Evolutionary conservation across 2,888 invertebrate genomes (phyloP).

Genomic region (Cenopis cana): DNA sequence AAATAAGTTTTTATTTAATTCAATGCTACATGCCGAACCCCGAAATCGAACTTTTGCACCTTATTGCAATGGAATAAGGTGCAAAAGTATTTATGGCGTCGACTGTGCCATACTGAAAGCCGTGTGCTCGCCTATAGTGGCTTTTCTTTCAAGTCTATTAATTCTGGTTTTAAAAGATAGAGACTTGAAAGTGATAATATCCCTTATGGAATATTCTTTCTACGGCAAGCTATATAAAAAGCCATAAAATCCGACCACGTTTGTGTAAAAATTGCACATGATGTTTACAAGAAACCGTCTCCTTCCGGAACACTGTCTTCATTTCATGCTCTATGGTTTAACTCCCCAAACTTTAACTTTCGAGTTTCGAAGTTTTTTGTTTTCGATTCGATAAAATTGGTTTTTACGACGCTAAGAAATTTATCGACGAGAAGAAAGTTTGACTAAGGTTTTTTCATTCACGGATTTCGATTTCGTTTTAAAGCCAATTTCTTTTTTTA

Average conservation of each 20-base stretch:
- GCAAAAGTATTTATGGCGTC: too few species aligned
- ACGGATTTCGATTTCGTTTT: constrained; percentile 33
- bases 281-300: background rate
- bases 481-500: constrained; percentile 29
- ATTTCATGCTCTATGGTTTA: constrained; percentile 32
- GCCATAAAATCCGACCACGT: background rate
- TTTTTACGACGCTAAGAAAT: constrained; percentile 32
- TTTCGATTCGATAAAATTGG: constrained; percentile 34
- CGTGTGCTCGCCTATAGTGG: too few species aligned
- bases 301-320: constrained; percentile 2
- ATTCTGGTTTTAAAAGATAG: too few species aligned
- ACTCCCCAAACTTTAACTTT: constrained; percentile 22
- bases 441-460: constrained; percentile 21
- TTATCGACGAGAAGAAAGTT: constrained; percentile 37
- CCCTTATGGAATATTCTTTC: too few species aligned
- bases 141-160: too few species aligned
- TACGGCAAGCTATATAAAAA: background rate
- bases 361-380: constrained; percentile 23
- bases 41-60: too few species aligned
- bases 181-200: too few species aligned
- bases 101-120: too few species aligned
- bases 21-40: too few species aligned
- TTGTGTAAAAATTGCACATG: background rate
- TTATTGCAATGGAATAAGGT: too few species aligned
- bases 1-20: too few species aligned